These are phyloP conservation scores for Triops longicaudatus DNA, from an alignment of 1,140 invertebrate genomes.

Conservation along the genomic window DNA sequence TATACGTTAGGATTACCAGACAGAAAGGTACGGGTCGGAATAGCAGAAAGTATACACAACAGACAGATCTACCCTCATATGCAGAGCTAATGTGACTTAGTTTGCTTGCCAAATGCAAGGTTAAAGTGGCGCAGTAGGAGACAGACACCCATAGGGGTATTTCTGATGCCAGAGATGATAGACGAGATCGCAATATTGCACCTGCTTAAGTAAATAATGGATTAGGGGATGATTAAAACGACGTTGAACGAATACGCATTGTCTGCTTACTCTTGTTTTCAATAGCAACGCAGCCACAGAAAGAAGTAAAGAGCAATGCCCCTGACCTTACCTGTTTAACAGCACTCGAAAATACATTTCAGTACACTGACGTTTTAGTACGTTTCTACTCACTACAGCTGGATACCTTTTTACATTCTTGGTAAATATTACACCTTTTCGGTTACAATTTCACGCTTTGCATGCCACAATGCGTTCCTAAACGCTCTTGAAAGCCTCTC, in stretches of 20 bases:
- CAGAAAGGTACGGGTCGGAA: background rate
- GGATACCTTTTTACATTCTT: too few relatives aligned
- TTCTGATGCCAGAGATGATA: slow-evolving; percentile 1
- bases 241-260: background rate
- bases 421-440: too few relatives aligned
- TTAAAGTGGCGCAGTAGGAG: slow-evolving; percentile 2
- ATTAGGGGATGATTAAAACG: background rate
- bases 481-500: too few relatives aligned
- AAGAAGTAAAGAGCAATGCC: background rate
- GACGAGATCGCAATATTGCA: background rate
- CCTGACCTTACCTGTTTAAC: background rate
- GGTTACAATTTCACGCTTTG: too few relatives aligned
- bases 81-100: background rate
- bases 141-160: background rate
- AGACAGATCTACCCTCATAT: slow-evolving; percentile 6
- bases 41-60: background rate
- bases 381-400: background rate
- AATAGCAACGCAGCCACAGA: background rate
- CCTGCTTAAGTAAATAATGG: background rate
- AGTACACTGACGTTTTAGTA: background rate
- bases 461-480: too few relatives aligned
- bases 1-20: background rate
- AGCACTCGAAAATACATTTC: background rate
- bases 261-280: background rate
- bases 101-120: background rate